A percentile compares a stretch with the other conserved stretches of the same genome.
phyloP scores from a whole-genome alignment of 2,113 vertebrate species.

The Ginglymostoma cirratum region DNA sequence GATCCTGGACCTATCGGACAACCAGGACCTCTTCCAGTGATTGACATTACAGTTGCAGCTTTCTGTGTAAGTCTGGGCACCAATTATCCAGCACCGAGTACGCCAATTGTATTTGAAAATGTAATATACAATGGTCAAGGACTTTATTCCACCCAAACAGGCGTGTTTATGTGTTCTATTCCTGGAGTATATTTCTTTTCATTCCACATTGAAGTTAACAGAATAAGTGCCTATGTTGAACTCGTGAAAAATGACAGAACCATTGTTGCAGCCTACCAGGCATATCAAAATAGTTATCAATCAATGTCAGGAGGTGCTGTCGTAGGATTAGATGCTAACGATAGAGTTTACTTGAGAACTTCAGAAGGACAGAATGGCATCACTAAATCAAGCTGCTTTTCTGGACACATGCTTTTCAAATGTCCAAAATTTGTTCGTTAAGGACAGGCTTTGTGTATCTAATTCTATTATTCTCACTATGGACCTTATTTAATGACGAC shows the following conservation, averaged over 20 bases:
- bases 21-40: not conserved
- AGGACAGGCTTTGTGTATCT: not conserved
- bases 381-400: not conserved
- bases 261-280: not conserved
- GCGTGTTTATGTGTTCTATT: not conserved
- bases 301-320: not conserved
- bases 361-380: not conserved
- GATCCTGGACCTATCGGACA: not conserved
- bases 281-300: not conserved
- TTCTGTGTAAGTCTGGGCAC: not conserved
- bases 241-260: not conserved
- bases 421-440: not conserved
- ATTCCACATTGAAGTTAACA: not conserved
- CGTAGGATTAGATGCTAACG: not conserved
- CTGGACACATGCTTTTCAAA: not conserved
- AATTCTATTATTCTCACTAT: not conserved
- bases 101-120: not conserved
- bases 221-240: not conserved
- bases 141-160: not conserved
- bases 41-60: not conserved
- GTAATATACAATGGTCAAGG: slow-evolving; percentile 26
- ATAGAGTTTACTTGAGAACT: slow-evolving; percentile 10
- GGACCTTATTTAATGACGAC: not conserved
- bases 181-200: slow-evolving; percentile 24
- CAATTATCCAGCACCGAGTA: not conserved